Evolutionary conservation across 2,888 invertebrate genomes (phyloP), one percentile per base, ranked within the genome.

Genomic region (Amblyjoppa proteus): DNA sequence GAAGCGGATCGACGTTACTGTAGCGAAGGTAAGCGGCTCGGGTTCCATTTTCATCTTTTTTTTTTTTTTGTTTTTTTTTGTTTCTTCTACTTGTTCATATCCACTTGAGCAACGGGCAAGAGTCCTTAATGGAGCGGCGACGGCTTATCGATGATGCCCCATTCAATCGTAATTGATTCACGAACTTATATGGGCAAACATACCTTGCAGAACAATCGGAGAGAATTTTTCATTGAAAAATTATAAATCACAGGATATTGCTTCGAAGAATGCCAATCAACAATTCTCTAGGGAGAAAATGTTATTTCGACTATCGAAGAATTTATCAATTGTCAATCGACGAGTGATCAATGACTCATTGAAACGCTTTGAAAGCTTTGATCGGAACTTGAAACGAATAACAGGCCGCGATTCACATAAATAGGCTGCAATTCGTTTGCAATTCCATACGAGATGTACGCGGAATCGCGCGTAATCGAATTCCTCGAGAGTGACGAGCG

Each of bases 1-100:
- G 45, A 94, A 94, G 76, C 95, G 94, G 88, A 95, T 96, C 87
- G 96, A 96, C 91, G 95, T 95, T 5, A 96, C 96, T 1, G 96
- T 96, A 11, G 96, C 95, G 16, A 94, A 95, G 94, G 96, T 96
- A 94, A 93, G 88, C 85, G 64, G 28, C 49, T 82, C 81, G 45
- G 49, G 61, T 66, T 84, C 61, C 83, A 28, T 68, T 20, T 76
- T 58, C 25, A 78, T 53, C 28, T 64, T 76, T 80, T 28, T 31
- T n/a, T 69, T 41, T 13, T 58, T 76, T 80, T 28, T 31, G 13
- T 69, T 41, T 13, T 58, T 80, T 53, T 28, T 58, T 20, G 20
- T 80, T 53, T 28, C 51, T 76, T 80, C 58, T 25, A 51, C 34
- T 53, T 28, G n/a, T 69, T 41, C 16, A 38, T 53, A 71, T 58